Conservation (phyloP, 2,888 invertebrate genomes). For the Theretra japonica region DNA sequence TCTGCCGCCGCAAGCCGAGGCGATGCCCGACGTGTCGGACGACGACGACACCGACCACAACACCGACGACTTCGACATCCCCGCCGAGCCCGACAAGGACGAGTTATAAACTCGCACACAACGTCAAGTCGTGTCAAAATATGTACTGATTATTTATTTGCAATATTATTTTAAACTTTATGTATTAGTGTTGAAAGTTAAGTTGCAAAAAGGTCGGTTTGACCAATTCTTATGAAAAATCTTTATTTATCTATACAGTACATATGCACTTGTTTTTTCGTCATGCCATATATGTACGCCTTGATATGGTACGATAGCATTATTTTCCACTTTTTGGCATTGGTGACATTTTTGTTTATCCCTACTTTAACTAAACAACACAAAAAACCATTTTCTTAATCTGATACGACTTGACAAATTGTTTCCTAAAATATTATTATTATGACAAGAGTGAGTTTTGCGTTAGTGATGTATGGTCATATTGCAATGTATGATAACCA, state of each 20-base stretch:
- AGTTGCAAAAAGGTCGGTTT: no score
- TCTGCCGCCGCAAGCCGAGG: constrained; percentile 39
- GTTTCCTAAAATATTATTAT: background rate
- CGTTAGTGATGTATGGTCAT: background rate
- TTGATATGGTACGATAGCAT: no score
- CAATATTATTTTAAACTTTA: background rate
- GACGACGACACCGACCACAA: constrained; percentile 45
- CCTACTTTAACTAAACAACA: no score
- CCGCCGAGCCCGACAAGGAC: constrained; percentile 46
- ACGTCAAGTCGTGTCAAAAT: background rate
- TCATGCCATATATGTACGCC: no score
- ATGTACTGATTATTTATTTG: background rate
- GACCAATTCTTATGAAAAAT: no score
- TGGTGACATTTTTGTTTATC: no score
- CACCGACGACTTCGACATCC: constrained; percentile 39
- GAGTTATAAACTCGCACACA: constrained; percentile 53
- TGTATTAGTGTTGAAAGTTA: background rate
- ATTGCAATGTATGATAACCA: background rate
- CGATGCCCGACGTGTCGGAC: constrained; percentile 44
- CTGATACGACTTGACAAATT: background rate
- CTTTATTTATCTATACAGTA: no score
- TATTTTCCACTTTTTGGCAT: no score
- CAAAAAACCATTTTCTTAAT: background rate
- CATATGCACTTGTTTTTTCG: no score
- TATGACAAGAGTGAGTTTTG: background rate